Evolutionary conservation across 2,888 invertebrate species (phyloP), one percentile per base, ranked within the genome.

Genomic region (Rhagonycha fulva): DNA sequence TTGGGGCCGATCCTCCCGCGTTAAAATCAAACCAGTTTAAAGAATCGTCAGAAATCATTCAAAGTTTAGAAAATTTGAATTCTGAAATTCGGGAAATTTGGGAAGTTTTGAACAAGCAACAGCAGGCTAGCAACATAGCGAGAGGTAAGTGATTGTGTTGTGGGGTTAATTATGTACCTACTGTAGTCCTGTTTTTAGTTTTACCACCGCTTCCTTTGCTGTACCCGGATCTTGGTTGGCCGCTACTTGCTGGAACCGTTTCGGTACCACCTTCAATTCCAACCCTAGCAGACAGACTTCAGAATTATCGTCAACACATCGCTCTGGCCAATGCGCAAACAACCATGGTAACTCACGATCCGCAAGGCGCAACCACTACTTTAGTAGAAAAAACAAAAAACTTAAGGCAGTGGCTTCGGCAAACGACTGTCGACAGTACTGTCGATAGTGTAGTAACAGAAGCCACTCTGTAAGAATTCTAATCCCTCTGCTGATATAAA

Each of bases 61-160:
- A 92, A 80, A 93, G 92, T 82, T 86, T 93, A 83, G 93, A 93
- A 83, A 93, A 92, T 82, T 88, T 93, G 14, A 93, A 93, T 86
- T 91, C 91, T 0, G 93, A 93, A 86, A 93, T 93, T 79, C 89
- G 91, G 68, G 93, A 93, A 84, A 93, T 93, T 78, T 91, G 93
- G 89, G 92, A 92, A 78, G 92, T 93, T 75, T 86, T 93, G 62
- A 89, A 91, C 79, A 91, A 92, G 81, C 90, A 91, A 77, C 91
- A 91, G 77, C 89, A 89, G 81, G 83, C 85, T 23, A 80, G 84
- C 30, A 89, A 86, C 79, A 87, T 90, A 68, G 87, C 90, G 26
- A 88, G 89, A 81, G 87, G 88, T 88, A 84, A 77, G 66, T 61
- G 10, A 0, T 66, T 24, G 9, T 5, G 7, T 10, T 3, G 9